Evolutionary conservation across 2,113 vertebrate species (phyloP).

Genomic region (Struthidea cinerea): DNA sequence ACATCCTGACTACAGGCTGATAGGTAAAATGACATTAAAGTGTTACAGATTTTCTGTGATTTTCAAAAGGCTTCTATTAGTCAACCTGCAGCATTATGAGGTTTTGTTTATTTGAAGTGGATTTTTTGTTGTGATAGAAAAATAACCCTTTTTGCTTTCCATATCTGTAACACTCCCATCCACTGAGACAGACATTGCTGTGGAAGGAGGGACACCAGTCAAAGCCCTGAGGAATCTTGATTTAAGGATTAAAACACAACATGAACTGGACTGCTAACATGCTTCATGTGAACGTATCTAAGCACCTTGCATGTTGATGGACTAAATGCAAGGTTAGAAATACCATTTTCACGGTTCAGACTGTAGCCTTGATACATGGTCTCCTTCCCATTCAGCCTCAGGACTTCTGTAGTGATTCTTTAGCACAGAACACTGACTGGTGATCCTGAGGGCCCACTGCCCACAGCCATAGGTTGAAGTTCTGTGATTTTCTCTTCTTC

Average conservation of each 20-base stretch:
- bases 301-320: neutral
- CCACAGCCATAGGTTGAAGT: neutral
- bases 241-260: neutral
- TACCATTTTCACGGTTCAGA: neutral
- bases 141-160: neutral
- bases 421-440: neutral
- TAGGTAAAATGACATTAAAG: neutral
- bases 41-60: neutral
- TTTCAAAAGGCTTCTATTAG: neutral
- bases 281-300: neutral
- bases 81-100: neutral
- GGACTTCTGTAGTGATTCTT: neutral
- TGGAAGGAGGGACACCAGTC: neutral
- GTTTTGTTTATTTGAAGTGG: neutral
- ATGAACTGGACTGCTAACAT: neutral
- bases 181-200: neutral
- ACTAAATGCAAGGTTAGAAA: neutral
- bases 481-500: neutral
- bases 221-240: neutral
- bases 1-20: neutral
- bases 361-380: neutral
- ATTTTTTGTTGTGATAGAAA: neutral
- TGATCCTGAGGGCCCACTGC: neutral
- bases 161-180: neutral
- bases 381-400: neutral